Percentiles rank a stretch among this genome's conserved stretches.
Evolutionary conservation across 2,113 vertebrate species (phyloP).

Genomic region (Microcebus murinus): DNA sequence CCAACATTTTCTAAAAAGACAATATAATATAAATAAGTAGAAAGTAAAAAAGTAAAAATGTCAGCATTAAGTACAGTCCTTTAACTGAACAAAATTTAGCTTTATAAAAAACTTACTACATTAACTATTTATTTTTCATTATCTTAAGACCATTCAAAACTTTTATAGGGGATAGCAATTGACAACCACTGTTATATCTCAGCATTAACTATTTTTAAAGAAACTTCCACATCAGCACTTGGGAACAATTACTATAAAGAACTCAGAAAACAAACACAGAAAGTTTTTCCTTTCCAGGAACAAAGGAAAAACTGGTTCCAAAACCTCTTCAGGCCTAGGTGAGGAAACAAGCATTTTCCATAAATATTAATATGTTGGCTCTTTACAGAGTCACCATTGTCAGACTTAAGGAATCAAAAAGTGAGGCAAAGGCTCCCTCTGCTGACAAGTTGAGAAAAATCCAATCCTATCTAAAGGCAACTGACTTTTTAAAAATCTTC

Average conservation of each 20-base stretch:
- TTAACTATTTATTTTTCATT: neutral
- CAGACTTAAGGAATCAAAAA: neutral
- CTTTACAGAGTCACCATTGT: neutral
- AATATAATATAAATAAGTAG: neutral
- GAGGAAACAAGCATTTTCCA: conserved; percentile 4
- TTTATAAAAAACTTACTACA: neutral
- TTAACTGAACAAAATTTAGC: neutral
- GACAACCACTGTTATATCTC: neutral
- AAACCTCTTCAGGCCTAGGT: neutral
- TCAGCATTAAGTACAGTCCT: neutral
- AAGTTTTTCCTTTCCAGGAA: conserved; percentile 3
- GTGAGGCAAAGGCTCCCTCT: conserved; percentile 70
- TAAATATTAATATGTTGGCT: neutral
- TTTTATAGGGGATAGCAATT: neutral
- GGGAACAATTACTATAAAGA: neutral
- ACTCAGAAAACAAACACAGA: neutral
- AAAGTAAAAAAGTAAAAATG: neutral
- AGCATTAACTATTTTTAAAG: conserved; percentile 17
- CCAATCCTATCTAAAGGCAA: neutral
- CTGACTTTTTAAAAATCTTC: neutral
- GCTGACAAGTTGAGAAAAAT: conserved; percentile 32
- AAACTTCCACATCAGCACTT: neutral
- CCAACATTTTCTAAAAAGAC: neutral
- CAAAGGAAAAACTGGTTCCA: conserved; percentile 43
- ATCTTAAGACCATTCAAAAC: neutral